Evolutionary conservation across 2,888 invertebrate species (phyloP), one percentile per base, ranked within the genome.

Genomic region (Monoplex corrugatus): DNA sequence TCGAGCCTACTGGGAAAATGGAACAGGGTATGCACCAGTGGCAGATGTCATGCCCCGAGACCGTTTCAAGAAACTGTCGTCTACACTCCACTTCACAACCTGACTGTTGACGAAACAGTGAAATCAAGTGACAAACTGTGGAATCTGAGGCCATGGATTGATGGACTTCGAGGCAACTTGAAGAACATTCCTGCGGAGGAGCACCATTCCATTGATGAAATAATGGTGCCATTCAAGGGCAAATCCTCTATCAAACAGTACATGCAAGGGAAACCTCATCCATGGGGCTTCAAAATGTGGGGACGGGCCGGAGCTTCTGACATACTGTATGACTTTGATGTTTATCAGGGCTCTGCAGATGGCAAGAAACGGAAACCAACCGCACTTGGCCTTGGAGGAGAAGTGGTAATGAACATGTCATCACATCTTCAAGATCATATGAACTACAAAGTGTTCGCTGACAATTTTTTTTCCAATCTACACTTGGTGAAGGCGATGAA

Each of bases 171-270:
- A 19, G n/a, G 23, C 78, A 93, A 6, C 86, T 91, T 92, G 57
- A 44, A 83, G 63, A 92, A 91, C 87, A 89, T 94, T 86, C 91
- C 93, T 89, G 92, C 92, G 68, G 94, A 94, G 90, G 94, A 95
- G 88, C 82, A 93, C 78, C 82, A 91, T 82, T 89, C 92, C 23
- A 89, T 95, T 43, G 94, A 95, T 89, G 93, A 95, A 89, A 90
- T 93, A 78, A 94, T 94, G 90, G 92, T 93, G 16, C 94, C 94
- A 28, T 95, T 93, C 92, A 94, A 93, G 89, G 93, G 94, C 3
- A 89, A 91, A 44, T 85, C 68, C n/a, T 16, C 32, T 0, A 83
- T 92, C 44, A 90, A 85, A 45, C 90, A 92, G 85, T 92, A 92
- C 87, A 86, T 91, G 44, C 82, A 78, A 40, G 78, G 87, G 50